Evolutionary conservation across 1,140 invertebrate species (phyloP).

Genomic region (Parapsyche elsis): DNA sequence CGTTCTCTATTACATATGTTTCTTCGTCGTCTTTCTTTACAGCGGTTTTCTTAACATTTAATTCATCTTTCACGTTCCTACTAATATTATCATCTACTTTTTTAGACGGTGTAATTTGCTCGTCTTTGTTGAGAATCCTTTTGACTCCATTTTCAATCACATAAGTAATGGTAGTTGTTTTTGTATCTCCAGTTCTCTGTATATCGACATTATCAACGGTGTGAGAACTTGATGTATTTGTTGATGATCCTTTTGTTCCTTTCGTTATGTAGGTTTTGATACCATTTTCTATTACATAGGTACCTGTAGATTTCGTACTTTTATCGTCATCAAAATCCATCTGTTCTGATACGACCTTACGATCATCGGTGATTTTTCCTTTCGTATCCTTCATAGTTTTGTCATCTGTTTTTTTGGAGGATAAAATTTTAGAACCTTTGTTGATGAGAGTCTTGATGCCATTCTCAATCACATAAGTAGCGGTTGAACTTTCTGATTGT

Average conservation of each 20-base stretch:
- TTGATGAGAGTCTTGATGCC: conserved; percentile 48
- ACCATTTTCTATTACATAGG: conserved; percentile 54
- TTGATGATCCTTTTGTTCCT: background rate
- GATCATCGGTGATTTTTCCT: background rate
- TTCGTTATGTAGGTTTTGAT: conserved; percentile 42
- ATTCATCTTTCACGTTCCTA: background rate
- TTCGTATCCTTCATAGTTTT: conserved; percentile 1
- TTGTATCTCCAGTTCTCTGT: conserved; percentile 11
- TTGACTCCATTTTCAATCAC: conserved; percentile 46
- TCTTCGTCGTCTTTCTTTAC: conserved; percentile 9
- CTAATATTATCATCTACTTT: conserved; percentile 20
- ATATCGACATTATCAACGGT: background rate
- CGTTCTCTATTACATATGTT: conserved; percentile 50
- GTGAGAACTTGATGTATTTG: background rate
- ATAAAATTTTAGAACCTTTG: conserved; percentile 33
- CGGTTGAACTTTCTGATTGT: background rate
- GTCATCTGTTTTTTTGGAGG: conserved; percentile 26
- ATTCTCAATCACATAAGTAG: conserved; percentile 53
- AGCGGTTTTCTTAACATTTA: background rate
- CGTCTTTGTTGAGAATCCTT: conserved; percentile 39
- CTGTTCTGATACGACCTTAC: background rate
- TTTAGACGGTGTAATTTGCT: background rate
- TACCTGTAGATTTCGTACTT: conserved; percentile 26
- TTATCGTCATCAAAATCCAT: background rate
- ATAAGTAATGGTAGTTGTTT: conserved; percentile 35